Conservation (phyloP, 2,797 vertebrate genomes). For the Mormyrus proboscirostris region DNA sequence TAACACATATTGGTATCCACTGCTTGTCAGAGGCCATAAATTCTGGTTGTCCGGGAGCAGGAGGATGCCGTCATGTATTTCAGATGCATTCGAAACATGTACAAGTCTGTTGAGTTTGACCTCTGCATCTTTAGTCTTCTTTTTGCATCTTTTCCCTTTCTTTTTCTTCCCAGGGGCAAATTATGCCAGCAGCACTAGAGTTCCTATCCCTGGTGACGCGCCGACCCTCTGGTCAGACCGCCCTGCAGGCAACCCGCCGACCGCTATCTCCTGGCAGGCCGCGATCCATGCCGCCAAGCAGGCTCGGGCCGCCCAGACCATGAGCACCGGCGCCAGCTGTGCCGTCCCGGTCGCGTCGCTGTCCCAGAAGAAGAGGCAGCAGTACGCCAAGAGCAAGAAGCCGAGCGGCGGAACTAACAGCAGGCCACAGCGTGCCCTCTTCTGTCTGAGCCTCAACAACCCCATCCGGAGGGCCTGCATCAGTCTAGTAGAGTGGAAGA, state of each 20-base stretch:
- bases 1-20: neutral
- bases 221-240: slow-evolving; percentile 79
- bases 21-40: neutral
- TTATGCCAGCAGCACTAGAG: slow-evolving; percentile 93
- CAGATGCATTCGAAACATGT: neutral
- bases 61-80: neutral
- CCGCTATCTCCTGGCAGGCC: slow-evolving; percentile 75
- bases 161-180: slow-evolving; percentile 73
- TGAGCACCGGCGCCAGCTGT: slow-evolving; percentile 78
- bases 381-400: slow-evolving; percentile 99
- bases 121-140: neutral
- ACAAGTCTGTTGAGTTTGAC: neutral
- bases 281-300: slow-evolving; percentile 84
- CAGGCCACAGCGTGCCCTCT: slow-evolving; percentile 88
- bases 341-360: slow-evolving; percentile 83
- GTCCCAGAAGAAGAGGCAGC: slow-evolving; percentile 97
- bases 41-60: neutral
- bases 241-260: slow-evolving; percentile 71
- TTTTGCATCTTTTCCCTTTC: neutral
- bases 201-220: slow-evolving; percentile 82
- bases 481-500: slow-evolving; percentile 99
- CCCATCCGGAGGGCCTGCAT: slow-evolving; percentile 98
- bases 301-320: slow-evolving; percentile 91
- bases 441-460: slow-evolving; percentile 97
- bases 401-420: slow-evolving; percentile 90